Evolutionary conservation across 1,140 invertebrate genomes (phyloP), one percentile per base, ranked within the genome.

Genomic region (Orussus abietinus): DNA sequence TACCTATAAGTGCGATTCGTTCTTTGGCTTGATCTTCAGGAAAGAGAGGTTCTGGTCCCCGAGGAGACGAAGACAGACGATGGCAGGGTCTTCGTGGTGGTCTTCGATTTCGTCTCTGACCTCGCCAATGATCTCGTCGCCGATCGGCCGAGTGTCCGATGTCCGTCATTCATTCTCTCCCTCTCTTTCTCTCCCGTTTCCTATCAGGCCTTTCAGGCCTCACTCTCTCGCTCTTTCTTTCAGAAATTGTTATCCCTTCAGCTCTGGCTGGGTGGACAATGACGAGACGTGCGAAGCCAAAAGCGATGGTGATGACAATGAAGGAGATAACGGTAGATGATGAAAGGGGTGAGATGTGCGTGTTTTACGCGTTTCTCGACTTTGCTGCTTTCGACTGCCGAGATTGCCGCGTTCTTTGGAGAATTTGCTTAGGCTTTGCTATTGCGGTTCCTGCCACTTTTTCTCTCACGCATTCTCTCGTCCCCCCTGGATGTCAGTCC

Each of bases 301-400:
- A 25, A 25, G 22, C n/a, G 22, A 25, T n/a, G 22, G 22, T 25
- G 22, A 25, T 25, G 22, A 25, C 22, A n/a, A 25, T 25, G 22
- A 25, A 7, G 22, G 22, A 25, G 22, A 25, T 6, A 25, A n/a
- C 6, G 22, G n/a, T 6, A 25, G 22, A 25, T 6, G n/a, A n/a
- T 7, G 22, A 25, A n/a, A 25, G 22, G n/a, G 22, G n/a, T 7
- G n/a, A 25, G 22, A n/a, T 25, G n/a, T 7, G 22, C n/a, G n/a
- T n/a, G n/a, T n/a, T n/a, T n/a, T 25, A 7, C 22, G 6, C 22
- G 22, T 25, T 25, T n/a, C 22, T 25, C n/a, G n/a, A 6, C 22
- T 25, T n/a, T 25, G 6, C 22, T n/a, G 6, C 22, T 25, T 25
- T n/a, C 22, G 6, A 25, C 22, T n/a, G 22, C n/a, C 22, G 22